Percentiles rank a stretch among this genome's conserved stretches.
These are phyloP conservation scores for Telenomus remus DNA, from an alignment of 1,140 invertebrate species.

Conservation along the genomic window DNA sequence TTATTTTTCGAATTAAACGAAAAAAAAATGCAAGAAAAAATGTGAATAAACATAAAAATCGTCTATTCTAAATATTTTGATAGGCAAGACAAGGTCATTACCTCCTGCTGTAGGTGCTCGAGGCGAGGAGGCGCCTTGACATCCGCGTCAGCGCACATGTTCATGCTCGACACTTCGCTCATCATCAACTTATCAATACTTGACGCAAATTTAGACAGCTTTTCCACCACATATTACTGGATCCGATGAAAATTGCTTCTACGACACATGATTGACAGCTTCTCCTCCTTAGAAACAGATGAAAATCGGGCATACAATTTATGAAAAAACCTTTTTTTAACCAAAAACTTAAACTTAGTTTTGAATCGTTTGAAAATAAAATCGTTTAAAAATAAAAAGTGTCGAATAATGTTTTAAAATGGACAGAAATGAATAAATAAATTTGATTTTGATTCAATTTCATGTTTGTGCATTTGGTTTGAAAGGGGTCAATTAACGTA, in stretches of 20 bases:
- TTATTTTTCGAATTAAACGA: no score
- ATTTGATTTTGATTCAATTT: no score
- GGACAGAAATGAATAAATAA: no score
- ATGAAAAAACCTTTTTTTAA: constrained; percentile 13
- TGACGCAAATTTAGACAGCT: constrained; percentile 62
- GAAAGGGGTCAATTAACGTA: background rate
- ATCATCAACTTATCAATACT: constrained; percentile 50
- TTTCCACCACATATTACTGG: constrained; percentile 44
- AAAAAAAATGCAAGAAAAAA: no score
- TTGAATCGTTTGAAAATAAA: no score
- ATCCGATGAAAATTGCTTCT: constrained; percentile 11
- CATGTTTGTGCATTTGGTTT: no score
- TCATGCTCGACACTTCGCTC: constrained; percentile 40
- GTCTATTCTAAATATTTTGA: constrained; percentile 25
- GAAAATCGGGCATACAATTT: background rate
- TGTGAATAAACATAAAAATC: no score
- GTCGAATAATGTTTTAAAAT: no score
- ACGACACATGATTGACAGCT: constrained; percentile 37
- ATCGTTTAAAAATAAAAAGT: no score
- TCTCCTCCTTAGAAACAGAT: no score
- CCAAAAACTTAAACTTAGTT: constrained; percentile 2
- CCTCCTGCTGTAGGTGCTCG: constrained; percentile 57
- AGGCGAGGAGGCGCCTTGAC: constrained; percentile 48
- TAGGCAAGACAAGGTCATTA: constrained; percentile 43
- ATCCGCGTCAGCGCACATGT: constrained; percentile 34